Evolutionary conservation across 2,797 vertebrate genomes (phyloP).

Genomic region (Rhyacichthys aspro): DNA sequence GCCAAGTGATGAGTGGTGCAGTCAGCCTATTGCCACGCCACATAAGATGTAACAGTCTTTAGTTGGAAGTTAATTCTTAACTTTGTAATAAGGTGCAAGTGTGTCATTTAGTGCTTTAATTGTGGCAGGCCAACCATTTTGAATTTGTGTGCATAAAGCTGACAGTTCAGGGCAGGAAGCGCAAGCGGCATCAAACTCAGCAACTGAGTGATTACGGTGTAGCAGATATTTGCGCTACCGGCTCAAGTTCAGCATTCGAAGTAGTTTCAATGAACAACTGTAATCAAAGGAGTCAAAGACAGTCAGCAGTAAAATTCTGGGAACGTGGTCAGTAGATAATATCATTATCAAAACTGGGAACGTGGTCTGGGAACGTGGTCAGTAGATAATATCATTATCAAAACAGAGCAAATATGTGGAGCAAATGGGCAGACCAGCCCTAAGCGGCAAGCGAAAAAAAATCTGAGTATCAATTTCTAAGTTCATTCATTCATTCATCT

Average conservation of each 20-base stretch:
- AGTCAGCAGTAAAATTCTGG: constrained; percentile 14
- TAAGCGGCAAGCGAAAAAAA: too few species aligned
- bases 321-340: too few species aligned
- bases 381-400: too few species aligned
- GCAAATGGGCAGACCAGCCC: too few species aligned
- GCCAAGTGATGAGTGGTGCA: too few species aligned
- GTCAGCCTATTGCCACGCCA: too few species aligned
- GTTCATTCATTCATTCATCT: too few species aligned
- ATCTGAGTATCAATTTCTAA: too few species aligned
- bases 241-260: not conserved
- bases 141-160: not conserved
- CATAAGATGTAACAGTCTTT: too few species aligned
- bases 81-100: constrained; percentile 3
- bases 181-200: constrained; percentile 7
- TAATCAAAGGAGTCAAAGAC: not conserved
- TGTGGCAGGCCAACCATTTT: not conserved
- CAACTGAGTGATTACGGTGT: not conserved
- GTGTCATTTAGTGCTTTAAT: not conserved
- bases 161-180: constrained; percentile 12
- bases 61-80: constrained; percentile 2
- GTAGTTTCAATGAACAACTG: not conserved
- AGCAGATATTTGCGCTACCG: constrained; percentile 12
- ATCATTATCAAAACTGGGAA: too few species aligned
- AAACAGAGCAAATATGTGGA: too few species aligned
- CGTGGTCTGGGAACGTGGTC: too few species aligned